Percentiles rank a stretch among this genome's conserved stretches.
These are phyloP conservation scores for Macrocentrus cingulum DNA, from an alignment of 1,140 invertebrate genomes.

Conservation along the genomic window DNA sequence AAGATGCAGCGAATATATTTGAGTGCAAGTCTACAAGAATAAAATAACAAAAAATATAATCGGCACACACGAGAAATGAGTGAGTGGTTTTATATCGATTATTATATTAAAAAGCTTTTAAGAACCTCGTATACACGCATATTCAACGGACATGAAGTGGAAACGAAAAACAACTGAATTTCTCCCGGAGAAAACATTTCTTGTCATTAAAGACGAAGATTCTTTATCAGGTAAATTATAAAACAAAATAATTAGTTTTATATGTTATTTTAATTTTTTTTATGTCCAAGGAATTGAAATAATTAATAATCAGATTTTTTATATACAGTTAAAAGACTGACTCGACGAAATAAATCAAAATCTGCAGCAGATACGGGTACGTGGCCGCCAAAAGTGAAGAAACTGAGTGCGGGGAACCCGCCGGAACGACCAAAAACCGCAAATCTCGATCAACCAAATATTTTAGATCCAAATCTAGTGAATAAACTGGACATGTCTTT, in stretches of 20 bases:
- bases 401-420: slow-evolving; percentile 26
- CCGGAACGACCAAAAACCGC: slow-evolving; percentile 60
- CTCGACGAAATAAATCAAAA: slow-evolving; percentile 33
- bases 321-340: slow-evolving; percentile 19
- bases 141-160: slow-evolving; percentile 43
- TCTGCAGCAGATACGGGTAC: slow-evolving; percentile 42
- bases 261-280: no score
- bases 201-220: slow-evolving; percentile 42
- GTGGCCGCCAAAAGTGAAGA: slow-evolving; percentile 52
- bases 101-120: slow-evolving; percentile 3
- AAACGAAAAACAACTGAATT: slow-evolving; percentile 36
- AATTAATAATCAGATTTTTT: no score
- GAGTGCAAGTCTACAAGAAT: no score
- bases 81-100: neutral
- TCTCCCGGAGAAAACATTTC: slow-evolving; percentile 44
- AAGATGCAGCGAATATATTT: no score
- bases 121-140: neutral
- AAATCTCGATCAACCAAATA: slow-evolving; percentile 61
- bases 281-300: no score
- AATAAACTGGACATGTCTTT: slow-evolving; percentile 65
- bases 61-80: neutral
- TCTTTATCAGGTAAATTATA: slow-evolving; percentile 37
- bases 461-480: slow-evolving; percentile 60
- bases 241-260: no score
- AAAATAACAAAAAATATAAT: neutral